These are phyloP conservation scores for Oryzias javanicus DNA, from an alignment of 2,113 vertebrate species.

Conservation along the genomic window DNA sequence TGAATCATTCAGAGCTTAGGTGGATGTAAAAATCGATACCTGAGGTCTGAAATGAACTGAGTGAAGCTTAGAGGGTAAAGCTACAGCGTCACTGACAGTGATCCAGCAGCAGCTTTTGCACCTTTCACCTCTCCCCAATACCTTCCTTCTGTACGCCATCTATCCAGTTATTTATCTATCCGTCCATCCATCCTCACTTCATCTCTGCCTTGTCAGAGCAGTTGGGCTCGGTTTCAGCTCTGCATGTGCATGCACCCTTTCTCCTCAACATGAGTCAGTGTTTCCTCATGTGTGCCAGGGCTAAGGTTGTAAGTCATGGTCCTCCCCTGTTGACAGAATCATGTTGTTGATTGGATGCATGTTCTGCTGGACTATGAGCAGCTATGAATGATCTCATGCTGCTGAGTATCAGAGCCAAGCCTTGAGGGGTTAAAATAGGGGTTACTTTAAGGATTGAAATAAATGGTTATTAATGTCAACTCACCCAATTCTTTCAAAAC, in stretches of 20 bases:
- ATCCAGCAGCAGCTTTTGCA: constrained; percentile 44
- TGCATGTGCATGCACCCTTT: constrained; percentile 20
- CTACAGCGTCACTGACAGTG: constrained; percentile 29
- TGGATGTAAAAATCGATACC: constrained; percentile 49
- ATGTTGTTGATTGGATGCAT: constrained; percentile 68
- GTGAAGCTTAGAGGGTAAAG: too few species aligned
- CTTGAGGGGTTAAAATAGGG: constrained; percentile 3
- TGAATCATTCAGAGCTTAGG: constrained; percentile 31
- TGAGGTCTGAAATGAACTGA: too few species aligned
- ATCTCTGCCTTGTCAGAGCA: constrained; percentile 63
- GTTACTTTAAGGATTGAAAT: background rate
- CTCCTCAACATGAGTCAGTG: constrained; percentile 23
- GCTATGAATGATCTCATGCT: constrained; percentile 59
- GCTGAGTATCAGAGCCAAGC: constrained; percentile 26
- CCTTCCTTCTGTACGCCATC: constrained; percentile 37
- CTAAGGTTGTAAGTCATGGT: constrained; percentile 54
- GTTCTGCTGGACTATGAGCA: constrained; percentile 35
- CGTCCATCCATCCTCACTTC: constrained; percentile 62
- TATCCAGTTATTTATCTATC: constrained; percentile 37
- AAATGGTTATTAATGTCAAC: background rate
- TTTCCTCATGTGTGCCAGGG: constrained; percentile 28
- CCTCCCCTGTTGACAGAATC: constrained; percentile 54
- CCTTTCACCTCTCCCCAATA: too few species aligned
- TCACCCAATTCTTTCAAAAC: background rate
- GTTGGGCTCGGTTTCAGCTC: constrained; percentile 38